Base-by-base conservation (phyloP, 2,797 vertebrate genomes). In the Mergus octosetaceus region DNA sequence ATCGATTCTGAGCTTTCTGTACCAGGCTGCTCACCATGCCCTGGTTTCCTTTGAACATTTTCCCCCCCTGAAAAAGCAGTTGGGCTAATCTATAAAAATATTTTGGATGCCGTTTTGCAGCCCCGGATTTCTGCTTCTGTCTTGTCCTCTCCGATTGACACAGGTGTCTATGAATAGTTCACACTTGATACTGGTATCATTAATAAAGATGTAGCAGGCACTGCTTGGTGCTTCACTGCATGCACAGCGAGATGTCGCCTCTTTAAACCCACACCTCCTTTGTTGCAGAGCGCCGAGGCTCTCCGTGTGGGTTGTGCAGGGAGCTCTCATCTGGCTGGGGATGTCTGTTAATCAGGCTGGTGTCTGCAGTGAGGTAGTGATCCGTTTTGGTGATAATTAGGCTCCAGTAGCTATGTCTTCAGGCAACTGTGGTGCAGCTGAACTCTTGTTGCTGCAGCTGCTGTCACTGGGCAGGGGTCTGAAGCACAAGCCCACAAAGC, bases 401-500 rank as follows among this genome's bases (percentile, higher is more conserved):
- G n/a, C 92, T 58, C 41, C 1, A 5, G 78, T 3, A 78, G 69
- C 79, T 43, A 7, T 1, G 60, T 8, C 25, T 57, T 28, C 65
- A 5, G 85, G 86, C 74, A 20, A 6, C 27, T 0, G 2, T 0
- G 30, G 22, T 1, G 14, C 61, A 6, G 74, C 41, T 3, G 45
- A 12, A 47, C 1, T 58, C 25, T 27, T 18, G 2, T 21, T 3
- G 14, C 4, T 1, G 9, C 30, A 7, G 17, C 64, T 6, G 34
- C 41, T 4, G 54, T 5, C 53, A 0, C 51, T 2, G 0, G 39
- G 39, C 4, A 2, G 12, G 15, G 49, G 6, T 0, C 51, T 4
- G 41, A 36, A 17, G n/a, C 1, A 6, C 20, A 4, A 32, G 6
- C 11, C 30, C 0, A 1, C 22, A 3, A 4, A 18, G 39, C 0